Base-by-base conservation (phyloP, 2,888 invertebrate species). In the Bimastos eiseni region DNA sequence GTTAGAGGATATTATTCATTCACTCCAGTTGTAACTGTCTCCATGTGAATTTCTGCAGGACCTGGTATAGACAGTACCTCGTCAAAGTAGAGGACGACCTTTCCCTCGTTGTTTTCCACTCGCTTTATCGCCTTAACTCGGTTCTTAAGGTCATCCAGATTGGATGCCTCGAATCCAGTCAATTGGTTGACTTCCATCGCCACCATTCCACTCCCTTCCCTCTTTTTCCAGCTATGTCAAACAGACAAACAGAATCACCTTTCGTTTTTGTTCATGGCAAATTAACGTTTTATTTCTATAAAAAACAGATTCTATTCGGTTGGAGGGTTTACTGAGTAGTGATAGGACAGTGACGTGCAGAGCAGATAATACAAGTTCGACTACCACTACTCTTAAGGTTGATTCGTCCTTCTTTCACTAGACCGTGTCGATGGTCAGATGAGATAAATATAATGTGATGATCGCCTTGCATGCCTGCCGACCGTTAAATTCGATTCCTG, bases 151-250 rank as follows among this genome's bases (percentile, higher is more conserved):
- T 38, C 37, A 36, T 90, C 91, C 24, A 38, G 34, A 33, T 91
- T 88, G 11, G 83, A 36, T 24, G 41, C 36, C 37, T 33, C 37
- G 83, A 89, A 91, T 33, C 91, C 91, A 83, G 90, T 91, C 89
- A 91, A 36, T 1, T 90, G 44, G 55, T 91, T 89, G 41, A 91
- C 30, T 37, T 91, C 91, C 34, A 86, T 55, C 37, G 90, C 83
- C 30, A 89, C 37, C 91, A 91, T 91, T 21, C 91, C 91, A 41
- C 89, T 91, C 21, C 34, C 91, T 83, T 91, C 89, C 55, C 19
- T 30, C 33, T 89, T 84, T 70, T 41, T 84, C 89, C 89, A 91
- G 44, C 91, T 91, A 36, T 83, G 0, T 19, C 21, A 84, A 84
- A 36, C 24, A 86, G 36, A 34, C n/a, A 55, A 3, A 55, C 70